These are phyloP conservation scores for Lepidothrix coronata DNA, from an alignment of 2,113 vertebrate species.

Conservation along the genomic window DNA sequence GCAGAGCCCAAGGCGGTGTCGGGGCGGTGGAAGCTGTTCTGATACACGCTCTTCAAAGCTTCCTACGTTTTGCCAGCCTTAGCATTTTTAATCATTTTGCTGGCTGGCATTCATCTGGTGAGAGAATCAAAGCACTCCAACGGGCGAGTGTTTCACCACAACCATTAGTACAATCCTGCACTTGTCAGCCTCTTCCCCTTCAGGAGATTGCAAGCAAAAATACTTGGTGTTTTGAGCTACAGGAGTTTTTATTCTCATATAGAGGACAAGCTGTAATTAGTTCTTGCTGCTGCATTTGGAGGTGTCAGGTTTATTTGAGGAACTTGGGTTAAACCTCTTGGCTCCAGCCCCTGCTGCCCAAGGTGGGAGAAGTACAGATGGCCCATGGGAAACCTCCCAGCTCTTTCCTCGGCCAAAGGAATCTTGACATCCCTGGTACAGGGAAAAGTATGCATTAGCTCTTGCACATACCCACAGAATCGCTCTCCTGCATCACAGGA, in stretches of 20 bases:
- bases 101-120: constrained; percentile 52
- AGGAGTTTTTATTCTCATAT: not conserved
- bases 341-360: not conserved
- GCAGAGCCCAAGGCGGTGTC: constrained; percentile 41
- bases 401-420: not conserved
- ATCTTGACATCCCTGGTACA: not conserved
- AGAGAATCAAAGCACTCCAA: constrained; percentile 31
- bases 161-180: not conserved
- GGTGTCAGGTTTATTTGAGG: not conserved
- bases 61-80: constrained; percentile 55
- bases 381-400: not conserved
- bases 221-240: not conserved
- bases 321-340: not conserved
- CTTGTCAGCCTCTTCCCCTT: not conserved
- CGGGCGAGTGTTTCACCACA: not conserved
- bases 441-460: fast-evolving
- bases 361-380: not conserved
- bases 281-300: not conserved
- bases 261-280: not conserved
- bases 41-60: constrained; percentile 60
- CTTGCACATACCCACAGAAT: not conserved
- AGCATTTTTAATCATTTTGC: constrained; percentile 68
- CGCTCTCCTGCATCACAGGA: not conserved
- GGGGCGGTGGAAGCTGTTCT: constrained; percentile 24
- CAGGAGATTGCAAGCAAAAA: not conserved